Evolutionary conservation across 2,113 vertebrate genomes (phyloP).

Genomic region (Etheostoma spectabile): DNA sequence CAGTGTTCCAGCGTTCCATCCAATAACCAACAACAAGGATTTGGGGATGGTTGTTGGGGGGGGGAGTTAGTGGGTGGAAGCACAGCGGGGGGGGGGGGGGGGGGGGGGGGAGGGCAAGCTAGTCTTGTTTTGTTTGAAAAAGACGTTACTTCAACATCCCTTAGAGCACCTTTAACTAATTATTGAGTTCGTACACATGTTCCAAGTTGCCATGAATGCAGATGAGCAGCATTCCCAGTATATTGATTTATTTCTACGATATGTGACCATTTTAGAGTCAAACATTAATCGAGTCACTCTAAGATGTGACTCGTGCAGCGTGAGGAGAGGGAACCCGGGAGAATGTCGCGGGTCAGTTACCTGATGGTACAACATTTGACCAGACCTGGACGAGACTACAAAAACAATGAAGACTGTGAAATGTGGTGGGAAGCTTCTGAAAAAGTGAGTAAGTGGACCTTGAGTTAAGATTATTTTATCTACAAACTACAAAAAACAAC

Average conservation of each 20-base stretch:
- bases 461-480: slow-evolving; percentile 1
- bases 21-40: too few relatives aligned
- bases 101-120: too few relatives aligned
- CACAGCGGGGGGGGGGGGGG: too few relatives aligned
- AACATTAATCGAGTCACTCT: slow-evolving; percentile 13
- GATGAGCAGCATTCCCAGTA: neutral
- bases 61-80: too few relatives aligned
- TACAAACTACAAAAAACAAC: slow-evolving; percentile 13
- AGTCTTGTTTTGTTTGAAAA: too few relatives aligned
- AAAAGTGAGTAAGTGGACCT: neutral
- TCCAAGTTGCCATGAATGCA: slow-evolving; percentile 45
- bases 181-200: neutral
- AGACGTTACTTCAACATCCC: too few relatives aligned
- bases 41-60: too few relatives aligned
- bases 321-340: neutral
- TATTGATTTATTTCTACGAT: neutral
- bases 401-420: neutral
- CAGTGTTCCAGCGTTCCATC: too few relatives aligned
- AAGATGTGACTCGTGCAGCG: neutral
- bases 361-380: neutral
- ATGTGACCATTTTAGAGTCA: neutral
- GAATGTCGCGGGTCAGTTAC: neutral
- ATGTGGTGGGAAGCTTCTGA: neutral
- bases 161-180: neutral
- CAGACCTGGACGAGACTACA: neutral